Conservation (phyloP, 92 coral and sea anemone genomes). For the Muricea muricata region DNA sequence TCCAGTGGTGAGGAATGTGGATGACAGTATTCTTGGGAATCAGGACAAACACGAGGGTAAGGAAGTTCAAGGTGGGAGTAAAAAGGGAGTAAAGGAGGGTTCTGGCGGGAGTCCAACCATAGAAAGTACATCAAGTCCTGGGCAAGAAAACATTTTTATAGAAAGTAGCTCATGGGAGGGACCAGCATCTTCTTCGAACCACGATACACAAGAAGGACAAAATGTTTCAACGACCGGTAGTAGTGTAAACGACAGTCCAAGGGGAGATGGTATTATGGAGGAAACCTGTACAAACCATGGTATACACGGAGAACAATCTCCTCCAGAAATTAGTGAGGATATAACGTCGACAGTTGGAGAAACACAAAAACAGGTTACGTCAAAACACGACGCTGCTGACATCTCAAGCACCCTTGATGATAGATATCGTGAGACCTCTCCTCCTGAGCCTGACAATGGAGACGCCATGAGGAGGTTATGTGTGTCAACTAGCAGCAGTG, state of each 20-base stretch:
- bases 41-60: not conserved
- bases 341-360: constrained; percentile 1
- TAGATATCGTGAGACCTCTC: no score
- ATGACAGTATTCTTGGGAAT: constrained; percentile 17
- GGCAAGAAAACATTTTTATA: not conserved
- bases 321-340: not conserved
- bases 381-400: not conserved
- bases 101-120: not conserved
- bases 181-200: constrained; percentile 6
- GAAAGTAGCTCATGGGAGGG: not conserved
- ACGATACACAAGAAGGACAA: not conserved
- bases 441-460: not conserved
- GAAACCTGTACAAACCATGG: not conserved
- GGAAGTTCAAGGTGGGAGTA: constrained; percentile 8
- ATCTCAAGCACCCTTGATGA: not conserved
- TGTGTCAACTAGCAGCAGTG: constrained; percentile 6
- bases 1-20: not conserved
- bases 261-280: not conserved
- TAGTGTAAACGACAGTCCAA: no score
- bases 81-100: not conserved
- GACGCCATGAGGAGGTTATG: not conserved
- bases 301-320: not conserved
- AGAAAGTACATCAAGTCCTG: not conserved
- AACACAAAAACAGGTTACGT: not conserved
- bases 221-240: not conserved